Evolutionary conservation across 2,113 vertebrate species (phyloP).

Genomic region (Pitta sordida): DNA sequence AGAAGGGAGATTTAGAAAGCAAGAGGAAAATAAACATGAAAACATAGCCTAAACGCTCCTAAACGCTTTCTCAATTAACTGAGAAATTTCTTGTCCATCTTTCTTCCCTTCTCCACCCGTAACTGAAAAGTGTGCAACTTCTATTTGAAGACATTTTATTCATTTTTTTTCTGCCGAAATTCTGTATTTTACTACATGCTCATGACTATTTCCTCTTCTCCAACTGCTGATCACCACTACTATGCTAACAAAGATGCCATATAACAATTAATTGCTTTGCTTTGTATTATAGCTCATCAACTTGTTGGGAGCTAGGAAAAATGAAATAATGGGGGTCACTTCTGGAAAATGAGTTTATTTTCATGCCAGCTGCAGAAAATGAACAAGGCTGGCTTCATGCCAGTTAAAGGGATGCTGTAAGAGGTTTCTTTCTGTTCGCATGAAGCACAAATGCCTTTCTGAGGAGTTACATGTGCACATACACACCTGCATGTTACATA

Average conservation of each 20-base stretch:
- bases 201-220: slow-evolving; percentile 32
- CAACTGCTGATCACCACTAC: slow-evolving; percentile 56
- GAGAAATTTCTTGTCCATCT: neutral
- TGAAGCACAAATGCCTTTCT: slow-evolving; percentile 36
- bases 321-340: slow-evolving; percentile 78
- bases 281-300: slow-evolving; percentile 73
- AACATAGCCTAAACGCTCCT: neutral
- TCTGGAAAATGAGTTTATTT: slow-evolving; percentile 77
- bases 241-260: slow-evolving; percentile 54
- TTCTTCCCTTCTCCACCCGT: neutral
- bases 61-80: neutral
- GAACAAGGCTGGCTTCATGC: slow-evolving; percentile 67
- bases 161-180: slow-evolving; percentile 9
- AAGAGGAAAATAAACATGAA: neutral
- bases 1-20: neutral
- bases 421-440: slow-evolving; percentile 36
- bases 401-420: slow-evolving; percentile 58
- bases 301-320: slow-evolving; percentile 70
- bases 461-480: neutral
- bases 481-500: neutral
- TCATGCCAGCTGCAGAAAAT: slow-evolving; percentile 78
- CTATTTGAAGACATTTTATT: neutral
- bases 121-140: neutral
- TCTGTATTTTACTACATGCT: slow-evolving; percentile 39
- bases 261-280: slow-evolving; percentile 68